Evolutionary conservation across 2,888 invertebrate genomes (phyloP).

Genomic region (Muschampia plurimacula): DNA sequence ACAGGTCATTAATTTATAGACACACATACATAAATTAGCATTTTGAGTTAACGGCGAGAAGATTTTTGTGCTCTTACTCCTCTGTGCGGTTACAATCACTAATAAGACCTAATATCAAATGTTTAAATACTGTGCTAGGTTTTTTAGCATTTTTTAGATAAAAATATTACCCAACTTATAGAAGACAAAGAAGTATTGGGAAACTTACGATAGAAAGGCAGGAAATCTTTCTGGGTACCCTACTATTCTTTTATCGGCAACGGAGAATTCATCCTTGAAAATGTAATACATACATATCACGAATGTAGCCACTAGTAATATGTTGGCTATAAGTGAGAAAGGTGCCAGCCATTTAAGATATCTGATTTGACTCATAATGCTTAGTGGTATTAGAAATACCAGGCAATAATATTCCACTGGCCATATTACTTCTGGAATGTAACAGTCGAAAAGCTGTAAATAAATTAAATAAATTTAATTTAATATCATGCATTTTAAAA

Average conservation of each 20-base stretch:
- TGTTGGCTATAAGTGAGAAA: constrained; percentile 94
- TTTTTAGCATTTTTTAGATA: no score
- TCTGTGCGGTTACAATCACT: no score
- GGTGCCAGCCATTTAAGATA: constrained; percentile 94
- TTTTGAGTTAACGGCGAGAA: no score
- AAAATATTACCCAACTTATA: no score
- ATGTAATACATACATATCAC: constrained; percentile 93
- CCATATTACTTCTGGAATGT: constrained; percentile 59
- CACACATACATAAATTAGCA: no score
- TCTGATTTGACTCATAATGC: constrained; percentile 84
- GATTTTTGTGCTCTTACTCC: no score
- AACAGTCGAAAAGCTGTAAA: constrained; percentile 74
- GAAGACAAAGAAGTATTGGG: not conserved
- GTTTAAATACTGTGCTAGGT: no score
- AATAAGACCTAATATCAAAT: no score
- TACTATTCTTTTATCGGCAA: constrained; percentile 80
- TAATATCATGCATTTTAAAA: no score
- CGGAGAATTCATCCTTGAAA: constrained; percentile 82
- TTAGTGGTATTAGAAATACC: constrained; percentile 68
- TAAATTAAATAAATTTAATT: not conserved
- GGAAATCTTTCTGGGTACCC: constrained; percentile 88
- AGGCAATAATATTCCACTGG: constrained; percentile 75
- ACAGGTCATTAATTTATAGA: no score
- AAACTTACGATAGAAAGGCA: constrained; percentile 90
- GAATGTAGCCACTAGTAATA: constrained; percentile 91